These are phyloP conservation scores for Schlechtendalia chinensis DNA, from an alignment of 1,140 invertebrate species.

Conservation along the genomic window DNA sequence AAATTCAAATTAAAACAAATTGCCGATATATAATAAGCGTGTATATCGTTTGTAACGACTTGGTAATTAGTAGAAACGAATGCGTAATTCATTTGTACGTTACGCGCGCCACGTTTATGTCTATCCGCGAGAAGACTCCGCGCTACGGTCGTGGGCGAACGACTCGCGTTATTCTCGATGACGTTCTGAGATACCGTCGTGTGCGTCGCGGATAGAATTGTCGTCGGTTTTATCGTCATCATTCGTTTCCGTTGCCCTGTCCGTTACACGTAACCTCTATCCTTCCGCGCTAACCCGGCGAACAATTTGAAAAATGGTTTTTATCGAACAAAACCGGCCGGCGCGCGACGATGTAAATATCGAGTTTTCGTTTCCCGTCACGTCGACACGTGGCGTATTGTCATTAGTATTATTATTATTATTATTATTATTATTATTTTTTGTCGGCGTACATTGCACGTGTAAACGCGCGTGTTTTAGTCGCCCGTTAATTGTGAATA, in stretches of 20 bases:
- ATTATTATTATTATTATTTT: neutral
- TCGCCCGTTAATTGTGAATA: constrained; percentile 7
- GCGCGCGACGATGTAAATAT: too few relatives aligned
- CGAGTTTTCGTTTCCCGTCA: too few relatives aligned
- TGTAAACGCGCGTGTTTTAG: too few relatives aligned
- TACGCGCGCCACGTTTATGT: neutral
- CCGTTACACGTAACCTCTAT: too few relatives aligned
- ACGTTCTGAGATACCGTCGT: neutral
- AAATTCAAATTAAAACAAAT: neutral
- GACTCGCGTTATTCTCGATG: neutral
- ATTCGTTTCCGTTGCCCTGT: constrained; percentile 2
- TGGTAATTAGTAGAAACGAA: neutral
- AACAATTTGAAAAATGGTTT: too few relatives aligned
- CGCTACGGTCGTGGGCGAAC: neutral
- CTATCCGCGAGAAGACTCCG: neutral
- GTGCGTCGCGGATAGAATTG: too few relatives aligned
- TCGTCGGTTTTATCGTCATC: too few relatives aligned
- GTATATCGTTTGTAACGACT: neutral
- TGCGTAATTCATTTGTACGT: neutral
- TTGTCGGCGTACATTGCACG: too few relatives aligned
- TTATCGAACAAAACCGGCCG: too few relatives aligned
- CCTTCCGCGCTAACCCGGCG: too few relatives aligned
- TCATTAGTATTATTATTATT: too few relatives aligned
- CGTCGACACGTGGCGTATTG: too few relatives aligned
- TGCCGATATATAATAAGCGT: constrained; percentile 5